Percentiles rank a stretch among this genome's conserved stretches.
Evolutionary conservation across 2,888 invertebrate genomes (phyloP).

Genomic region (Scaptomyza caliginosa): DNA sequence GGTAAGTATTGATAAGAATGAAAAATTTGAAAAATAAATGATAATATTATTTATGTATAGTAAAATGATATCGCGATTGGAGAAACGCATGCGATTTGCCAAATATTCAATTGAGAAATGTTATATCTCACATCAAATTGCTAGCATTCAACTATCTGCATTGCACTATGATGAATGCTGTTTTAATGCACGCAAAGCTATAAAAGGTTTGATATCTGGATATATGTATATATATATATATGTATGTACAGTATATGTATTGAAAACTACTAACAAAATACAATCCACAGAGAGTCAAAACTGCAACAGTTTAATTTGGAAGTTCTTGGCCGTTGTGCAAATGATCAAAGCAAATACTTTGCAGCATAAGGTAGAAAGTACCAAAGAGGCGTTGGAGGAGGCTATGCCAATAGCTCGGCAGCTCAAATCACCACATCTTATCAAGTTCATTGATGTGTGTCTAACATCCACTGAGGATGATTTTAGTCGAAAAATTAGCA

Average conservation of each 20-base stretch:
- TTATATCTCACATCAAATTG: constrained; percentile 76
- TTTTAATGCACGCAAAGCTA: constrained; percentile 66
- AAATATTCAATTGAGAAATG: constrained; percentile 78
- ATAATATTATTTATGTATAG: constrained; percentile 29
- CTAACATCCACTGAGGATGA: constrained; percentile 37
- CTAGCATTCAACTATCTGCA: constrained; percentile 65
- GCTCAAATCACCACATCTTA: constrained; percentile 5
- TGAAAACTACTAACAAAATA: neutral
- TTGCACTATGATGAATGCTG: constrained; percentile 78
- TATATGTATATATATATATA: no score
- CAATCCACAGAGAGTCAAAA: constrained; percentile 50
- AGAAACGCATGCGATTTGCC: constrained; percentile 77
- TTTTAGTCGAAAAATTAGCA: constrained; percentile 12
- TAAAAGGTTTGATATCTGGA: constrained; percentile 44
- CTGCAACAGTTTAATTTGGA: constrained; percentile 75
- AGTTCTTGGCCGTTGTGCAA: constrained; percentile 70
- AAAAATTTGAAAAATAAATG: neutral
- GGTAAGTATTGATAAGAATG: constrained; percentile 15
- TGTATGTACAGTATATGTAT: no score
- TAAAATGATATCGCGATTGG: constrained; percentile 58
- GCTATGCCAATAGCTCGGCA: constrained; percentile 26
- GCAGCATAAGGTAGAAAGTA: constrained; percentile 78
- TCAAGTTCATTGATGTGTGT: constrained; percentile 49
- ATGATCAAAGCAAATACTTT: constrained; percentile 75
- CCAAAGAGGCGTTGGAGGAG: constrained; percentile 63